These are phyloP conservation scores for Pterophyllum scalare DNA, from an alignment of 2,113 vertebrate genomes.

Conservation along the genomic window DNA sequence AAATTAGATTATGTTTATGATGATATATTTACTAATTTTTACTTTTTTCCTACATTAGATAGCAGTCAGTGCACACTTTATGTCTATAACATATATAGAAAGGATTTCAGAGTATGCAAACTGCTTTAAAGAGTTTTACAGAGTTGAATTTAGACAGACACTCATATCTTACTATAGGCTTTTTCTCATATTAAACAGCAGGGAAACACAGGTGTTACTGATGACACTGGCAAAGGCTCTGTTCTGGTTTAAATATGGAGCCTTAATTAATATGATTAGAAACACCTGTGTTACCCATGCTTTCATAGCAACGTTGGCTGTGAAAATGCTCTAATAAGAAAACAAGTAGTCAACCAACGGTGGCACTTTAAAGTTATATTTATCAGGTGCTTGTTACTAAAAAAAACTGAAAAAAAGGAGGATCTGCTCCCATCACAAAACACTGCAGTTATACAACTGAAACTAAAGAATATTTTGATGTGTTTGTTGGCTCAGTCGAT, in stretches of 20 bases:
- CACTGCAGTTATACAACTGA: neutral
- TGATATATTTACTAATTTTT: neutral
- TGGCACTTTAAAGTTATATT: neutral
- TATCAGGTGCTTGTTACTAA: neutral
- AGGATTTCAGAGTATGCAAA: neutral
- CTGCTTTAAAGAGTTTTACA: neutral
- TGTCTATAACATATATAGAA: neutral
- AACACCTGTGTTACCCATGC: neutral
- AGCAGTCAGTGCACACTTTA: neutral
- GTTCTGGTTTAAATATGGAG: neutral
- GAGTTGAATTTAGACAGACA: neutral
- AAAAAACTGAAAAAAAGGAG: neutral
- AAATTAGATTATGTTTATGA: neutral
- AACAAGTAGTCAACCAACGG: neutral
- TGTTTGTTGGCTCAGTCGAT: neutral
- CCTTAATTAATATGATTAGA: neutral
- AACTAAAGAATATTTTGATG: neutral
- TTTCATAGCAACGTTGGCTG: neutral
- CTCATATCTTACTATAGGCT: neutral
- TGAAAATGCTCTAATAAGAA: neutral
- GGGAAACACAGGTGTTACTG: conserved; percentile 5
- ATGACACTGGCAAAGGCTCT: neutral
- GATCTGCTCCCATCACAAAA: neutral
- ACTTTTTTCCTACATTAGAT: neutral
- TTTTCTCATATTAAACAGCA: neutral